Percentiles rank a stretch among this genome's conserved stretches.
Evolutionary conservation across 2,888 invertebrate species (phyloP).

Genomic region (Volucella inanis): DNA sequence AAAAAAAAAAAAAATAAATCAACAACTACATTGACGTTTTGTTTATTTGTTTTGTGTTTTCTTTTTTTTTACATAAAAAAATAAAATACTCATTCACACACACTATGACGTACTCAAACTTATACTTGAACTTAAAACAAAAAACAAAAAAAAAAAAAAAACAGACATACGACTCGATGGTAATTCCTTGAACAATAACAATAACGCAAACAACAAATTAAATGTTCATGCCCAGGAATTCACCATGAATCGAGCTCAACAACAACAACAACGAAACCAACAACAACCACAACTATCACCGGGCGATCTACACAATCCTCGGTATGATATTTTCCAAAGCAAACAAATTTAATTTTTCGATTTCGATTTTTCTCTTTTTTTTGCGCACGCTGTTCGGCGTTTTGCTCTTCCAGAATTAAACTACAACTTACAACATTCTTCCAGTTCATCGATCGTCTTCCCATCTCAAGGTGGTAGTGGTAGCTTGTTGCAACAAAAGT

Average conservation of each 20-base stretch:
- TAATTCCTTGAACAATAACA: constrained; percentile 81
- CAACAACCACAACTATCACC: constrained; percentile 74
- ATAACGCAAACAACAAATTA: constrained; percentile 84
- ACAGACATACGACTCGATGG: constrained; percentile 86
- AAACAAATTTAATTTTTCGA: constrained; percentile 76
- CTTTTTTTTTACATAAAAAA: constrained; percentile 44
- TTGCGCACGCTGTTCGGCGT: constrained; percentile 54
- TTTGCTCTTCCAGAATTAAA: constrained; percentile 82
- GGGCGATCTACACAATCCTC: constrained; percentile 79
- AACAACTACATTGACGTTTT: constrained; percentile 12
- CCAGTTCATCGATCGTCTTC: constrained; percentile 82
- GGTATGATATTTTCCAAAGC: constrained; percentile 78
- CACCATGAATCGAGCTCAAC: constrained; percentile 85
- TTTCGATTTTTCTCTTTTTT: constrained; percentile 70
- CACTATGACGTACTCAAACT: not conserved
- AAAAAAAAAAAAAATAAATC: constrained; percentile 6
- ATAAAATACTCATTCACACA: constrained; percentile 3
- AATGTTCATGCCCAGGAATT: constrained; percentile 96
- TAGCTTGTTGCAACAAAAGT: constrained; percentile 83
- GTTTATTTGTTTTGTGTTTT: constrained; percentile 51
- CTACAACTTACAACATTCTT: constrained; percentile 83
- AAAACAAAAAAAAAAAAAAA: not conserved
- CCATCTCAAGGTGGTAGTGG: constrained; percentile 77
- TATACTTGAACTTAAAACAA: no score
- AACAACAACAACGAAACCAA: constrained; percentile 62